Conservation (phyloP, 1,140 invertebrate genomes). For the Drosophila bocqueti region DNA sequence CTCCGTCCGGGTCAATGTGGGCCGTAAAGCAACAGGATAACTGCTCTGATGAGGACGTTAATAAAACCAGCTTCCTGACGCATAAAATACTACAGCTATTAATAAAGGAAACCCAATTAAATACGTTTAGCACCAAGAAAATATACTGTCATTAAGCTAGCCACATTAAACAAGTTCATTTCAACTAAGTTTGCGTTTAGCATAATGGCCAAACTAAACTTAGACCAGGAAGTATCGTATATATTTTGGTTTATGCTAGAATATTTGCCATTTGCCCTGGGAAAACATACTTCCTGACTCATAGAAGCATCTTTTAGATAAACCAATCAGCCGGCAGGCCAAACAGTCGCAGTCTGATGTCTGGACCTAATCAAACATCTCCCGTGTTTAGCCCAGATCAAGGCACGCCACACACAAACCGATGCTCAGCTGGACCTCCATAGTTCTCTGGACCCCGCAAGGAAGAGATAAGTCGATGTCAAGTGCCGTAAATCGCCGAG, state of each 20-base stretch:
- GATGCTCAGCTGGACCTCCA: neutral
- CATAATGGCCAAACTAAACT: neutral
- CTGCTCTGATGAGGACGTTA: conserved; percentile 8
- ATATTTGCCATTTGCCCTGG: neutral
- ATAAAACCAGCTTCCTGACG: conserved; percentile 25
- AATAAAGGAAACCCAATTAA: conserved; percentile 11
- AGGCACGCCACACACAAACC: neutral
- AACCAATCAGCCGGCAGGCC: conserved; percentile 3
- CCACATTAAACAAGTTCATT: neutral
- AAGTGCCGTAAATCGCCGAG: conserved; percentile 47
- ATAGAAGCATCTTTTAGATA: neutral
- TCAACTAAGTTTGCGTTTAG: neutral
- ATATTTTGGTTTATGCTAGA: neutral
- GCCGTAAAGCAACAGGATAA: conserved; percentile 36
- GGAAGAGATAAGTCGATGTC: conserved; percentile 47
- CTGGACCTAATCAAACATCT: conserved; percentile 26
- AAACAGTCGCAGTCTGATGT: conserved; percentile 8
- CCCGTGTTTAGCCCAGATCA: neutral
- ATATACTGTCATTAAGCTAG: neutral
- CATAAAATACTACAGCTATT: conserved; percentile 4
- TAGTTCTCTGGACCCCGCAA: conserved; percentile 1
- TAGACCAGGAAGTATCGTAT: neutral
- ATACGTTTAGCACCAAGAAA: too few relatives aligned
- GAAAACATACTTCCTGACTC: neutral
- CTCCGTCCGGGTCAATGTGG: conserved; percentile 26